Percentiles rank a stretch among this genome's conserved stretches.
phyloP scores from a whole-genome alignment of 2,888 invertebrate genomes.

The Clusia tigrina region DNA sequence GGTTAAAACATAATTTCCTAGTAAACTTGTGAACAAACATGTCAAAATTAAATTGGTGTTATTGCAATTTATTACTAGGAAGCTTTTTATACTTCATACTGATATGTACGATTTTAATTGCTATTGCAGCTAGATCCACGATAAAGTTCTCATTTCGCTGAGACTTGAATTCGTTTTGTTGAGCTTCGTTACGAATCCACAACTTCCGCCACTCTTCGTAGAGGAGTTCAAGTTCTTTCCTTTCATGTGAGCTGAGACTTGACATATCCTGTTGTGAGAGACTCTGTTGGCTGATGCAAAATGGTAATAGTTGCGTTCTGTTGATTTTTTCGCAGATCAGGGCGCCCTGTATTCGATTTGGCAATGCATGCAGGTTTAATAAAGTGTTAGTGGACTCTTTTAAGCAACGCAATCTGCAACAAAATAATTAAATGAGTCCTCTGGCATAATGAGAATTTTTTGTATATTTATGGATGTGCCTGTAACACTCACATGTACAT shows the following conservation, averaged over 20 bases:
- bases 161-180: no score
- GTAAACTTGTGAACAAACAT: no score
- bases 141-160: no score
- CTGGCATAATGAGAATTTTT: neutral
- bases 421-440: neutral
- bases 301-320: constrained; percentile 31
- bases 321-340: constrained; percentile 12
- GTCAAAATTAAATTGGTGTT: no score
- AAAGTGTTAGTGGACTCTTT: constrained; percentile 39
- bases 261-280: constrained; percentile 18
- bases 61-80: no score
- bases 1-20: no score
- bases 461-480: neutral
- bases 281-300: constrained; percentile 23
- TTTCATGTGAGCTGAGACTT: constrained; percentile 19
- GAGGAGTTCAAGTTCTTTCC: constrained; percentile 15
- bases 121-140: no score
- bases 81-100: no score
- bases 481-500: neutral
- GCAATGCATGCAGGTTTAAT: constrained; percentile 37
- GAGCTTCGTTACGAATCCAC: neutral
- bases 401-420: constrained; percentile 37
- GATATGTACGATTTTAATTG: no score
- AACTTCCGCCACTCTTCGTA: constrained; percentile 30
- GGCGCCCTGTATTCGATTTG: constrained; percentile 39